phyloP scores from a whole-genome alignment of 2,797 vertebrate species.

The Xenentodon cancila region DNA sequence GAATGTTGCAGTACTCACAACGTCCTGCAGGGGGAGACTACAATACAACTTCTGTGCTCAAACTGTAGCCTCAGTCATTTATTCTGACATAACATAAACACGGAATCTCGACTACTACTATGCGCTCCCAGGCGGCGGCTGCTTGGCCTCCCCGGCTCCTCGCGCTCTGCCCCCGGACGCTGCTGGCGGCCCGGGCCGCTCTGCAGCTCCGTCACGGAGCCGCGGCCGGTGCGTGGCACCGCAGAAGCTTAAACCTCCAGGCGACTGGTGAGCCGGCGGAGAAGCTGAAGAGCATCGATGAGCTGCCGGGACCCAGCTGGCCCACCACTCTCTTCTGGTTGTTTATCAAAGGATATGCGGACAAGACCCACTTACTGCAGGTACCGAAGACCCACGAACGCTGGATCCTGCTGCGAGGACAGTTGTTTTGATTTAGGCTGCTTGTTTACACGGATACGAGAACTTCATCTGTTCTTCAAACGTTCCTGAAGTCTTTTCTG shows the following conservation, averaged over 20 bases:
- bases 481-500: no score
- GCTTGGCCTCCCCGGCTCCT: conserved; percentile 2
- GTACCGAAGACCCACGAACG: conserved; percentile 32
- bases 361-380: conserved; percentile 80
- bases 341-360: conserved; percentile 75
- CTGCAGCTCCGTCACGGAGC: background rate
- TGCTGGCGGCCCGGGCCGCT: rapidly evolving
- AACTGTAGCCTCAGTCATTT: no score
- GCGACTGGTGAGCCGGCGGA: background rate
- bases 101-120: conserved; percentile 2
- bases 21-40: no score
- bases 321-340: conserved; percentile 75
- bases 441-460: no score
- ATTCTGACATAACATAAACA: no score
- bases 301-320: conserved; percentile 76
- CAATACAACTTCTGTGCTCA: no score
- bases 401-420: no score
- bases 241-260: conserved; percentile 40
- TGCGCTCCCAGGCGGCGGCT: conserved; percentile 14
- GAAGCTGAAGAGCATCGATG: conserved; percentile 70
- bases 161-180: background rate
- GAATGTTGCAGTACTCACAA: no score
- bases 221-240: no score
- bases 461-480: no score
- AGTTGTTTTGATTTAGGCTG: no score